A percentile compares a stretch with the other conserved stretches of the same genome.
Evolutionary conservation across 2,888 invertebrate genomes (phyloP).

Genomic region (Formica aserva): DNA sequence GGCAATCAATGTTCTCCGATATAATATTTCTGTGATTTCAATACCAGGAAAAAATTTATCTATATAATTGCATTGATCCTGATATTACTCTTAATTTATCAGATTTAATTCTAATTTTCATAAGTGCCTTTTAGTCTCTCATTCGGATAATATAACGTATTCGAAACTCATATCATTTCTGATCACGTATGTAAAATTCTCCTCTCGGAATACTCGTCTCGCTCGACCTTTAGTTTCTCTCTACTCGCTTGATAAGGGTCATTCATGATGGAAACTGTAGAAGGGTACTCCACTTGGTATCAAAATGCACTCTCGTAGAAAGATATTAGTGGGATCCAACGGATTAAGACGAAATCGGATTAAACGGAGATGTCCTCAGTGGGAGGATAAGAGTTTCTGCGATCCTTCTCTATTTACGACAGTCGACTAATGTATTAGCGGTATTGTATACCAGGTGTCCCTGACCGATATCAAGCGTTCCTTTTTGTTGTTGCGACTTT

Average conservation of each 20-base stretch:
- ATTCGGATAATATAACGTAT: not conserved
- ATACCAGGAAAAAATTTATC: not conserved
- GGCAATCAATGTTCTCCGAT: not conserved
- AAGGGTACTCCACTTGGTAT: conserved; percentile 10
- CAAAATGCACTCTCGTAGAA: conserved; percentile 25
- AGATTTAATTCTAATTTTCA: not conserved
- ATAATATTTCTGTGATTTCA: not conserved
- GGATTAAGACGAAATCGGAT: conserved; percentile 36
- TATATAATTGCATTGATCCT: not conserved
- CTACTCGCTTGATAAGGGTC: conserved; percentile 1
- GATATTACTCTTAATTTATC: conserved; percentile 1
- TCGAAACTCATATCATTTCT: not conserved
- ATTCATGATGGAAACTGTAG: conserved; percentile 7
- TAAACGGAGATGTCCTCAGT: not conserved
- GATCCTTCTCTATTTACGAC: not conserved
- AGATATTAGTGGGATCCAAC: conserved; percentile 27
- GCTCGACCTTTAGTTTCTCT: conserved; percentile 8
- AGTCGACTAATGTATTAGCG: conserved; percentile 17
- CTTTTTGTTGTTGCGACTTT: not conserved
- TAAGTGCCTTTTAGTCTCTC: not conserved
- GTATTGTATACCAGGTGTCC: conserved; percentile 5
- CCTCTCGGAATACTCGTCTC: not conserved
- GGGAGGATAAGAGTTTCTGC: conserved; percentile 4
- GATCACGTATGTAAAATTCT: conserved; percentile 22
- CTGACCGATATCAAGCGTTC: not conserved